These are phyloP conservation scores for Pseudomyrmex sp. DNA, from an alignment of 1,140 invertebrate species.

Conservation along the genomic window DNA sequence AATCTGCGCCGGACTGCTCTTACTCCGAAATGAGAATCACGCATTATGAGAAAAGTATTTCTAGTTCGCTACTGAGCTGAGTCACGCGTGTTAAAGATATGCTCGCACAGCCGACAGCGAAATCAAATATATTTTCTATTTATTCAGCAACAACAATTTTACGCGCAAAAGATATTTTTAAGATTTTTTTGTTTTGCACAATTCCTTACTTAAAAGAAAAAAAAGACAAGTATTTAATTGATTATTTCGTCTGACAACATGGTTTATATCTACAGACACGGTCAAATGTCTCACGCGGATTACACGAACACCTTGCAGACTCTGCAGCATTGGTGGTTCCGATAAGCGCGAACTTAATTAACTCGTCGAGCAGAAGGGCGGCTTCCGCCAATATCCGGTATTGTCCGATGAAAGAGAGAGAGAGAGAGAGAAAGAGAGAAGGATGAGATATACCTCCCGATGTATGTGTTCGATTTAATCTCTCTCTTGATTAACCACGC, in stretches of 20 bases:
- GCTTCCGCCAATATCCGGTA: conserved; percentile 62
- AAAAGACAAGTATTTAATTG: too few species aligned
- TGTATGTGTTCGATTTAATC: conserved; percentile 63
- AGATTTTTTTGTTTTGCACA: too few species aligned
- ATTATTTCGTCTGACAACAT: background rate
- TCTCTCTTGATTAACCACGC: conserved; percentile 53
- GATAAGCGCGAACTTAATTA: conserved; percentile 62
- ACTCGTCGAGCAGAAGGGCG: conserved; percentile 18
- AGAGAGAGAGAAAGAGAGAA: background rate
- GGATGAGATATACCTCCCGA: conserved; percentile 4
- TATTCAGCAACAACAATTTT: background rate
- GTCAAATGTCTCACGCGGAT: background rate
- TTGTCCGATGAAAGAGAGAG: conserved; percentile 18
- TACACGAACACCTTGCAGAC: background rate
- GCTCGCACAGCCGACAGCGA: background rate
- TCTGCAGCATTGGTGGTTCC: background rate
- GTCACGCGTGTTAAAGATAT: background rate
- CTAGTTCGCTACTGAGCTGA: background rate
- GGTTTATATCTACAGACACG: background rate
- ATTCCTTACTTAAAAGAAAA: too few species aligned
- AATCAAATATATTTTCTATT: background rate
- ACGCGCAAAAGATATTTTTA: too few species aligned
- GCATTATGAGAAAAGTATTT: conserved; percentile 32
- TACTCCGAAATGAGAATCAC: conserved; percentile 26
- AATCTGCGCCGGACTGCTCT: background rate